Evolutionary conservation across 2,113 vertebrate genomes (phyloP), one percentile per base, ranked within the genome.

Genomic region (Lamprologus sp.): DNA sequence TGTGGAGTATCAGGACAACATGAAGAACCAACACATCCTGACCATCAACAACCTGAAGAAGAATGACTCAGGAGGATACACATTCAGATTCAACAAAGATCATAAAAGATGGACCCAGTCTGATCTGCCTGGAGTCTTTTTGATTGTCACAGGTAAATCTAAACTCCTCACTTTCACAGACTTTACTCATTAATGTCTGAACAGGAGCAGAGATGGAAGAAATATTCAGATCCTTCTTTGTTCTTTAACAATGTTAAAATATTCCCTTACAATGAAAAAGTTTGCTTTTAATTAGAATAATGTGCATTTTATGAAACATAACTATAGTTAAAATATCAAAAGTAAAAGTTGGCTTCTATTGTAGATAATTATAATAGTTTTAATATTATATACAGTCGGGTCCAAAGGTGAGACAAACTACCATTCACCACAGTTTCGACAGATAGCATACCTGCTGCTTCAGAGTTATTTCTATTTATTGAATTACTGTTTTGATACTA

Each of bases 31-130:
- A 47, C 45, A 47, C 45, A 47, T 4, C 4, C 47, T 49, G 47
- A 49, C 4, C 47, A 49, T 49, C 15, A 49, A 49, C 7, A 49
- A 49, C 47, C 47, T 49, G 4, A 49, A 49, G 47, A 49, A 49
- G 47, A 49, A 49, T 19, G 47, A 49, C 47, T 49, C 47, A 9
- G 47, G 47, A 17, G 15, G 5, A 54, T 54, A 47, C 42, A 47
- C 42, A 7, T 47, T 47, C 45, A 47, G 45, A 47, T 47, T 45
- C 42, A 45, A 7, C 0, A 37, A 0, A 17, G 3, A 21, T 1
- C 11, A 26, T 28, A 0, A 23, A 2, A 0, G 6, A 12, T 15
- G 14, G 21, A 12, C 1, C 3, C 37, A 7, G n/a, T 12, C 42
- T 31, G 42, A 37, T 4, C 28, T 23, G 23, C 23, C 23, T 3